Conservation (phyloP, 2,888 invertebrate genomes). For the Drosophila robusta region DNA sequence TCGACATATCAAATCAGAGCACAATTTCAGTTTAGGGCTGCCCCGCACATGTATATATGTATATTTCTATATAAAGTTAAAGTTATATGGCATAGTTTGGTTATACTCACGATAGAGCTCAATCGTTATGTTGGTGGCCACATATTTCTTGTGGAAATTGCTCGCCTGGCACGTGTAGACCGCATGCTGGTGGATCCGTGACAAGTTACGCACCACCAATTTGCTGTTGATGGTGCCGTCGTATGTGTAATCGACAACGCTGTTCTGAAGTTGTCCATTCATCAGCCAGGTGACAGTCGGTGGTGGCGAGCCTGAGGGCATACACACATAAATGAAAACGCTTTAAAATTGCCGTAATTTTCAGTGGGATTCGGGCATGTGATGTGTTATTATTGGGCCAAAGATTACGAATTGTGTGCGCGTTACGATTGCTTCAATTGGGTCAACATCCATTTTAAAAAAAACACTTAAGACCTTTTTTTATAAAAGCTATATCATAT, state of each 20-base stretch:
- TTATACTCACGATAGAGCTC: slow-evolving; percentile 90
- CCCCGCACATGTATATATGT: neutral
- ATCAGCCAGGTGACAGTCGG: slow-evolving; percentile 92
- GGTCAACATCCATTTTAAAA: too few species aligned
- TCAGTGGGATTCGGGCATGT: neutral
- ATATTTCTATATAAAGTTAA: neutral
- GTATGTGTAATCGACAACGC: slow-evolving; percentile 84
- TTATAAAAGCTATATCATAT: too few species aligned
- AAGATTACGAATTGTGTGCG: too few species aligned
- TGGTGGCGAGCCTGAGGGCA: slow-evolving; percentile 88
- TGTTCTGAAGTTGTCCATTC: slow-evolving; percentile 86
- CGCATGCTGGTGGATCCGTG: slow-evolving; percentile 90
- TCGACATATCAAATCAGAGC: slow-evolving; percentile 12
- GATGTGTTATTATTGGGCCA: too few species aligned
- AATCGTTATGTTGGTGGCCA: slow-evolving; percentile 89
- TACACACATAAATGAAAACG: slow-evolving; percentile 6
- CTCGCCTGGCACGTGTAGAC: slow-evolving; percentile 92
- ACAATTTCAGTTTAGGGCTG: neutral
- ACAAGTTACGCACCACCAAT: slow-evolving; percentile 87
- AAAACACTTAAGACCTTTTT: too few species aligned
- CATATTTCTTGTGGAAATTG: slow-evolving; percentile 87
- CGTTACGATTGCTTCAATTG: too few species aligned
- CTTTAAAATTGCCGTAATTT: slow-evolving; percentile 22
- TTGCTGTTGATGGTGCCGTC: slow-evolving; percentile 87
- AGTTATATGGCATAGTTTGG: neutral